These are phyloP conservation scores for Keiferia lycopersicella DNA, from an alignment of 2,888 invertebrate species.

Conservation along the genomic window DNA sequence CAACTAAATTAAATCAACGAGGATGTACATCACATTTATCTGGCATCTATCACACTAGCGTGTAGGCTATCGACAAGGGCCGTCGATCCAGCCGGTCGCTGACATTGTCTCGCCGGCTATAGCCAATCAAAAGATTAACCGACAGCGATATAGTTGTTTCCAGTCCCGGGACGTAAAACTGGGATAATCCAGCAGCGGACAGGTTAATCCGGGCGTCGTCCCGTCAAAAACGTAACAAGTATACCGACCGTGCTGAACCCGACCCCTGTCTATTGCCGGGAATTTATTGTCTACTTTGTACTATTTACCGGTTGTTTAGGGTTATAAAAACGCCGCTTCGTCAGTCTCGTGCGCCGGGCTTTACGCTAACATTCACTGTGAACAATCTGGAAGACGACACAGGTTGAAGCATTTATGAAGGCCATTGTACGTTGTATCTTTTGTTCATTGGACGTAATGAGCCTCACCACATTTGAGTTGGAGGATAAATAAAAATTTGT, in stretches of 20 bases:
- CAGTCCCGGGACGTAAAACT: constrained; percentile 32
- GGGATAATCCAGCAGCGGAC: constrained; percentile 56
- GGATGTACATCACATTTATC: not conserved
- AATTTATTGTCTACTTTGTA: constrained; percentile 44
- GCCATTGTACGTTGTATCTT: not conserved
- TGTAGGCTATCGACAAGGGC: not conserved
- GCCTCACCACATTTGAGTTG: too few species aligned
- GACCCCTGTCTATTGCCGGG: constrained; percentile 43
- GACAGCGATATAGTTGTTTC: constrained; percentile 48
- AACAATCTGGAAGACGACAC: not conserved
- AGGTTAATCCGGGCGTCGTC: constrained; percentile 56
- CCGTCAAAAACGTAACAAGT: constrained; percentile 48
- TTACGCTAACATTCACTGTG: constrained; percentile 9
- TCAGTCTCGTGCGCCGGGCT: constrained; percentile 9
- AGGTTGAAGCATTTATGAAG: not conserved
- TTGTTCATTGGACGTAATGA: not conserved
- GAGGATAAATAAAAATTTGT: too few species aligned
- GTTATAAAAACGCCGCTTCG: constrained; percentile 28
- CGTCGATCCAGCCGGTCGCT: not conserved
- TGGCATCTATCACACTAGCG: not conserved
- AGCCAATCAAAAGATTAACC: constrained; percentile 31
- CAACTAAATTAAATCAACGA: constrained; percentile 15
- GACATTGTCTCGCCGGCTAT: constrained; percentile 9
- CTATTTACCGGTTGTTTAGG: constrained; percentile 36
- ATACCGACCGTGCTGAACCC: constrained; percentile 36